Percentiles rank a stretch among this genome's conserved stretches.
phyloP scores from a whole-genome alignment of 1,140 invertebrate species.

The Helicoverpa armigera region DNA sequence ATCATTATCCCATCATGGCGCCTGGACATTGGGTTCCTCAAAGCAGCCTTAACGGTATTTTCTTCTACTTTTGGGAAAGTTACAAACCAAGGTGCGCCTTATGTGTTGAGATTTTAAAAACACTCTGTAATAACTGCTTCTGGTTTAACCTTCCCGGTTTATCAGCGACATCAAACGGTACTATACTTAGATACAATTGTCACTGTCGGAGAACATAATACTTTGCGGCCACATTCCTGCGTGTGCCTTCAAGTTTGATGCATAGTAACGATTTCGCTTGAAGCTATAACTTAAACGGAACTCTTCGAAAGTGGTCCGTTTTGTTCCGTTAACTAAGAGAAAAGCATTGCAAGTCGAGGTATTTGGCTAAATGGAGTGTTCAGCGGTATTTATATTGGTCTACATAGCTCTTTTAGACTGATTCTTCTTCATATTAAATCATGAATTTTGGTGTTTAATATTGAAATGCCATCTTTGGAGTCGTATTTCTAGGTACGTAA shows the following conservation, averaged over 20 bases:
- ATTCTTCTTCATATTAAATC: too few species aligned
- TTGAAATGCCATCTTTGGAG: too few species aligned
- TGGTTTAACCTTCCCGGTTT: slow-evolving; percentile 18
- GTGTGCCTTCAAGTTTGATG: slow-evolving; percentile 36
- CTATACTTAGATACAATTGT: slow-evolving; percentile 19
- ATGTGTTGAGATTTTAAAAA: neutral
- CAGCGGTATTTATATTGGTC: neutral
- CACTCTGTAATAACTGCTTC: neutral
- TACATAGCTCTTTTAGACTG: neutral
- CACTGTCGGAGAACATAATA: slow-evolving; percentile 28
- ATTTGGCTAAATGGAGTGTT: neutral
- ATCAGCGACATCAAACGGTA: slow-evolving; percentile 21
- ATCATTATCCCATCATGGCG: too few species aligned
- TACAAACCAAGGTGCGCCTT: neutral
- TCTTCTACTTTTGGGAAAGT: neutral
- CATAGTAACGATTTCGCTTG: slow-evolving; percentile 37
- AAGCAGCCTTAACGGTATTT: too few species aligned
- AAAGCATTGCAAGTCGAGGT: slow-evolving; percentile 15
- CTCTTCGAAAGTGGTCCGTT: slow-evolving; percentile 31
- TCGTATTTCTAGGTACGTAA: too few species aligned
- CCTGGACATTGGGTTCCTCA: too few species aligned
- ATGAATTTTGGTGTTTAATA: too few species aligned
- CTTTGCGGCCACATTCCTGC: slow-evolving; percentile 25
- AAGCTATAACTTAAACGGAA: slow-evolving; percentile 37
- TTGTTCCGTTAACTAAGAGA: slow-evolving; percentile 28